These are phyloP conservation scores for Choristoneura rosaceana DNA, from an alignment of 2,888 invertebrate genomes.

Conservation along the genomic window DNA sequence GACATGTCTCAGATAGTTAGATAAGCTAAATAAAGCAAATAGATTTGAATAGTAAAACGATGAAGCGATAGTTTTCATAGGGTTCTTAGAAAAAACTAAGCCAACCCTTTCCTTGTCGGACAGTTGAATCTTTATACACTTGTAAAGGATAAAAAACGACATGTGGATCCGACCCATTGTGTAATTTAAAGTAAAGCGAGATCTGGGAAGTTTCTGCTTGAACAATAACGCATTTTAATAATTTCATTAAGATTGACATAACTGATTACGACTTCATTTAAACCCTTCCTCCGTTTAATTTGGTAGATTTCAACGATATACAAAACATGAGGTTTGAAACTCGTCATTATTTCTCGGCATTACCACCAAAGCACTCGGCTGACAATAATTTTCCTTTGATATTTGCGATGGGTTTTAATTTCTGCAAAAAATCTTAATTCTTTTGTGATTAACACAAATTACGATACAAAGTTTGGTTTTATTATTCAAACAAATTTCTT, in stretches of 20 bases:
- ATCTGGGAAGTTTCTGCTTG: slow-evolving; percentile 76
- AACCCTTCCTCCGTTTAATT: slow-evolving; percentile 62
- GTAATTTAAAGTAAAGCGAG: slow-evolving; percentile 71
- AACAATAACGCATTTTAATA: slow-evolving; percentile 82
- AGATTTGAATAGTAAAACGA: slow-evolving; percentile 68
- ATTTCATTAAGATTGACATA: slow-evolving; percentile 83
- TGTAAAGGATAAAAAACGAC: slow-evolving; percentile 74
- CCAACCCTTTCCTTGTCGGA: slow-evolving; percentile 80
- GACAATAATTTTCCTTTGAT: background rate
- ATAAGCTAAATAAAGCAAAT: slow-evolving; percentile 57
- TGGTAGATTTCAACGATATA: slow-evolving; percentile 49
- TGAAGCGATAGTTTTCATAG: slow-evolving; percentile 71
- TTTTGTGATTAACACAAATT: slow-evolving; percentile 65
- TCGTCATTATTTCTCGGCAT: slow-evolving; percentile 18
- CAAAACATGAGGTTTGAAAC: slow-evolving; percentile 11
- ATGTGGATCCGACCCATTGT: slow-evolving; percentile 73
- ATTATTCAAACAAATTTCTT: slow-evolving; percentile 68
- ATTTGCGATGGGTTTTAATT: slow-evolving; percentile 9
- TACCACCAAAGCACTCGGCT: background rate
- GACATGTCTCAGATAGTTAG: slow-evolving; percentile 51
- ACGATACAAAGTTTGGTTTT: slow-evolving; percentile 62
- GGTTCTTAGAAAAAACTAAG: slow-evolving; percentile 62
- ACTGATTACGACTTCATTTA: slow-evolving; percentile 70
- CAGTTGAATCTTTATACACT: slow-evolving; percentile 70
- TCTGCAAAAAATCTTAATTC: slow-evolving; percentile 54